These are phyloP conservation scores for Etheostoma spectabile DNA, from an alignment of 2,113 vertebrate genomes.

Conservation along the genomic window DNA sequence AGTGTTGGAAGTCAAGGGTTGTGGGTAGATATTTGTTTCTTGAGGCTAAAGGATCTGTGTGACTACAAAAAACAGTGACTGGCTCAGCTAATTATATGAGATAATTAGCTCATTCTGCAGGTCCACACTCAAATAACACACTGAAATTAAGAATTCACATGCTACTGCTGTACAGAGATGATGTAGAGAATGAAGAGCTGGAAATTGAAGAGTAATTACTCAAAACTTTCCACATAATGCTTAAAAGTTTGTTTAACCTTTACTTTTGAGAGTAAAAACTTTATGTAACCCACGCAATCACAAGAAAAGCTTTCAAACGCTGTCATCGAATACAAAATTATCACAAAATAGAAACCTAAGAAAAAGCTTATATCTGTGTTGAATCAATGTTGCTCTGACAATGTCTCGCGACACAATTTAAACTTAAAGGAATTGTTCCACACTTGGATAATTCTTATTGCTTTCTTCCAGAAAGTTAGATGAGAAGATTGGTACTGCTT, in stretches of 20 bases:
- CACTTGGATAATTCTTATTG: background rate
- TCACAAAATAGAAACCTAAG: background rate
- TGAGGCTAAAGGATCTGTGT: conserved; percentile 58
- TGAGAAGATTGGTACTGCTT: background rate
- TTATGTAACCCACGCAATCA: background rate
- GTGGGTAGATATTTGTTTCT: conserved; percentile 72
- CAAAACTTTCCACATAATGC: background rate
- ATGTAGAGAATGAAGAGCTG: background rate
- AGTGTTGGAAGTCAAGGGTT: conserved; percentile 64
- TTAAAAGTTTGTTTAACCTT: background rate
- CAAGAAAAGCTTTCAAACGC: background rate
- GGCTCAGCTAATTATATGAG: conserved; percentile 6
- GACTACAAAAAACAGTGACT: conserved; percentile 16
- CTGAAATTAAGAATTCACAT: background rate
- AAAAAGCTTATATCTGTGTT: background rate
- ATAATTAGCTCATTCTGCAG: conserved; percentile 31
- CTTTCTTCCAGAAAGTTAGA: background rate
- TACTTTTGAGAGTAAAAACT: background rate
- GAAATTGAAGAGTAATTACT: background rate
- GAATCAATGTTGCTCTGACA: background rate
- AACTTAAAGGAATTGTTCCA: background rate
- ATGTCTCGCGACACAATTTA: background rate
- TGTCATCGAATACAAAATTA: background rate
- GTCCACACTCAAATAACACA: background rate
- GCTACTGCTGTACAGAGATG: background rate